Base-by-base conservation (phyloP, 2,888 invertebrate species). In the Scaeva pyrastri region DNA sequence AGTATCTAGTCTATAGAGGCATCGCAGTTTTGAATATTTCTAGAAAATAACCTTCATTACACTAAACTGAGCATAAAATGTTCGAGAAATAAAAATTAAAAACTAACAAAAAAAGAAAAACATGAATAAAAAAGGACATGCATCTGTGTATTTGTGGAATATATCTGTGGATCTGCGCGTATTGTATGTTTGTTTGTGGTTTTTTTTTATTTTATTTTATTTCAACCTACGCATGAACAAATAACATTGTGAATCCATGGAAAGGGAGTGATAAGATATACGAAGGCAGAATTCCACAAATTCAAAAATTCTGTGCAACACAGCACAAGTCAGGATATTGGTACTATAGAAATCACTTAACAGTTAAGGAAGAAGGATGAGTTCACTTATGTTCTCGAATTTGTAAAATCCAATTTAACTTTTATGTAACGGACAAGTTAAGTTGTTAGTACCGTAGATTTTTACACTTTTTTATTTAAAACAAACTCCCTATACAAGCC, bases 141-240 rank as follows among this genome's bases (percentile, higher is more conserved):
- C 21, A 58, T 31, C 31, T 31, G 31, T 31, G 31, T 31, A 31
- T 31, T 8, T 31, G 8, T 31, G 31, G 31, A 5, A 2, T 1
- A 31, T 31, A 31, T 31, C 31, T 72, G 43, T 43, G 70, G 71
- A 43, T 60, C 11, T 50, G 50, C 12, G 1, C 14, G 3, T 19
- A 23, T 81, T 72, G 52, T 75, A 16, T 52, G 71, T 72, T 56
- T 70, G 14, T 26, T 11, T 50, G 3, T 7, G 19, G 2, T 19
- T 2, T 21, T 6, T 8, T 8, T n/a, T n/a, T 2, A 7, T 62
- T 41, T 41, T 41, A 41, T 31, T 64, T 45, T 50, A 76, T 72
- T 81, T 76, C 80, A 73, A 72, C 85, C 81, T 85, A 85, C 85
- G 85, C 85, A 85, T 64, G 85, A 72, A 85, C 73, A 85, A 68